These are phyloP conservation scores for Oncorhynchus clarkii DNA, from an alignment of 2,113 vertebrate genomes.

Conservation along the genomic window DNA sequence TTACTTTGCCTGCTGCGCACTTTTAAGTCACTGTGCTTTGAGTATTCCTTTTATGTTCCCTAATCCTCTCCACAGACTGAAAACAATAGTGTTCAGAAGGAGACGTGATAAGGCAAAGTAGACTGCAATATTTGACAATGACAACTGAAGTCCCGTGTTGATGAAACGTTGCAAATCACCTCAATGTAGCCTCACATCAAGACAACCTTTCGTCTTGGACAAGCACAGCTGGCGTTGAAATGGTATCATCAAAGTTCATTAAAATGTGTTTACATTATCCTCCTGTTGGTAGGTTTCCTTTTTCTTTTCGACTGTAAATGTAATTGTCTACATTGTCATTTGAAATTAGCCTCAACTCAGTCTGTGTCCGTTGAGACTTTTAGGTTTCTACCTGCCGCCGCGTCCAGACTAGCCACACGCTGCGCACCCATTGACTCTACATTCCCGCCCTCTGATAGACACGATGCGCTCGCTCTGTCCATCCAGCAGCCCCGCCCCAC, in stretches of 20 bases:
- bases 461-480: conserved; percentile 39
- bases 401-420: conserved; percentile 44
- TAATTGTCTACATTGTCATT: conserved; percentile 6
- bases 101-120: conserved; percentile 4
- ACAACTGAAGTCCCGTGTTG: conserved; percentile 13
- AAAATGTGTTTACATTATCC: background rate
- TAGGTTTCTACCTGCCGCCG: conserved; percentile 32
- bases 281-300: conserved; percentile 11
- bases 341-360: conserved; percentile 16
- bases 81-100: background rate
- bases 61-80: conserved; percentile 14
- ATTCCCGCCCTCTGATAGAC: conserved; percentile 64
- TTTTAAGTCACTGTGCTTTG: conserved; percentile 23
- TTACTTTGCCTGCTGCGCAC: conserved; percentile 31
- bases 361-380: conserved; percentile 6
- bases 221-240: background rate
- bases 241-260: background rate
- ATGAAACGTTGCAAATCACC: background rate
- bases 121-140: background rate
- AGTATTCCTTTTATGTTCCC: conserved; percentile 27
- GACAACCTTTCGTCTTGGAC: too few species aligned
- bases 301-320: background rate
- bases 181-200: background rate
- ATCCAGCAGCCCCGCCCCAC: conserved; percentile 19
- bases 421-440: conserved; percentile 42